These are phyloP conservation scores for Marmota flaviventris DNA, from an alignment of 2,113 vertebrate genomes.

Conservation along the genomic window DNA sequence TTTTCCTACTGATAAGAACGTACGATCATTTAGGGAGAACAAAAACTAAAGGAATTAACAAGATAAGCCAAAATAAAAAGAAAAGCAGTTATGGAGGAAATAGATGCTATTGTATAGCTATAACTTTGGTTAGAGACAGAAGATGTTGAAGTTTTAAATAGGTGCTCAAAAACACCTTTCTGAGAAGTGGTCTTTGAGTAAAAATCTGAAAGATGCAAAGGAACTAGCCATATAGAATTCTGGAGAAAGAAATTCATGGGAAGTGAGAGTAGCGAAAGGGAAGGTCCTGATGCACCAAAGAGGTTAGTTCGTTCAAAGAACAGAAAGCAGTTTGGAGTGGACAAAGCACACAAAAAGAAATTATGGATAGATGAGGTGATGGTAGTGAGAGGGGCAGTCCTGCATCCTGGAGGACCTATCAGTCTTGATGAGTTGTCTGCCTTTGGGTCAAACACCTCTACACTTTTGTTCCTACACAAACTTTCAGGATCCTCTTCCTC, in stretches of 20 bases:
- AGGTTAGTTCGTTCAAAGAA: neutral
- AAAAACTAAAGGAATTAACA: neutral
- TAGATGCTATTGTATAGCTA: neutral
- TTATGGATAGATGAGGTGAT: neutral
- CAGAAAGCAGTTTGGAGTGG: neutral
- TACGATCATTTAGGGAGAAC: neutral
- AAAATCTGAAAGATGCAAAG: constrained; percentile 54
- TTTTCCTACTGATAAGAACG: neutral
- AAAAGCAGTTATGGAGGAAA: neutral
- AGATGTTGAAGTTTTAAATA: neutral
- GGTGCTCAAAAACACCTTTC: neutral
- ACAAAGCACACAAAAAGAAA: neutral
- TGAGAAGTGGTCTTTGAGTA: neutral
- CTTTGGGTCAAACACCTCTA: neutral
- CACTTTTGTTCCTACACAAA: neutral
- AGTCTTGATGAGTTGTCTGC: neutral
- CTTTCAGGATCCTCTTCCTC: neutral
- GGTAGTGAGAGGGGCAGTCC: neutral
- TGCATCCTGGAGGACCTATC: neutral
- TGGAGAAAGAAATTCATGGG: neutral
- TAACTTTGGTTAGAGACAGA: neutral
- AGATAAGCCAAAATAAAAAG: neutral
- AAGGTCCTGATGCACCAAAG: neutral
- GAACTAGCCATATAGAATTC: neutral
- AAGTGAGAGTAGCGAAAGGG: neutral